Base-by-base conservation (phyloP, 1,140 invertebrate species). In the Cotesia vestalis region DNA sequence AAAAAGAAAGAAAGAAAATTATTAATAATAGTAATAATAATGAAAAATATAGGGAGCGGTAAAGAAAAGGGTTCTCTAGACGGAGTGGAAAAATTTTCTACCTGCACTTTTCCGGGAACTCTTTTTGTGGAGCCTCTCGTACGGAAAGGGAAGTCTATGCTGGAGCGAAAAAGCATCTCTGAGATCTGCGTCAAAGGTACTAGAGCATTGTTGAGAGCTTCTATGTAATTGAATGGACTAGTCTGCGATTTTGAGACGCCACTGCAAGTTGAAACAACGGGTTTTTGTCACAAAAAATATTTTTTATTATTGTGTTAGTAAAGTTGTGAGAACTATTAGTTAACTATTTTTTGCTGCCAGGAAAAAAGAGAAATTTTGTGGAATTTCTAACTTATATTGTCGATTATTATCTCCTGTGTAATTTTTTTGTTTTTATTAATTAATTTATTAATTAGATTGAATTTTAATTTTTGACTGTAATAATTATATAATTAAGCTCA, bases 131-230 rank as follows among this genome's bases (percentile, higher is more conserved):
- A 62, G 27, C 27, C 20, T 38, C 66, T 51, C 38, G 52, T 11
- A 12, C 63, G 71, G 71, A 67, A 72, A 12, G 53, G 71, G 71
- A 67, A 72, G 64, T 72, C 55, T 61, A 61, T 40, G 36, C 46
- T 64, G 38, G 6, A 11, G 40, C 38, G 61, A 51, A 72, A 66
- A 64, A 53, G n/a, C 61, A 55, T 52, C 69, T 71, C 46, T 55
- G 59, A 34, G 46, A 34, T 27, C 27, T 46, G 52, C 35, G 53
- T 72, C 40, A 66, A 12, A 59, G 20, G 55, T 38, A 27, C 46
- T 46, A 17, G 40, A 57, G 20, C 55, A 61, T 61, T 35, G 52
- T 52, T 61, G 8, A 17, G 36, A 9, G 4, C 61, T 46, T 46
- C 40, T 46, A 46, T 46, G 35, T 63, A 63, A 63, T 63, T 36